A percentile compares a stretch with the other conserved stretches of the same genome.
These are phyloP conservation scores for Agelaius phoeniceus DNA, from an alignment of 2,113 vertebrate species.

Conservation along the genomic window DNA sequence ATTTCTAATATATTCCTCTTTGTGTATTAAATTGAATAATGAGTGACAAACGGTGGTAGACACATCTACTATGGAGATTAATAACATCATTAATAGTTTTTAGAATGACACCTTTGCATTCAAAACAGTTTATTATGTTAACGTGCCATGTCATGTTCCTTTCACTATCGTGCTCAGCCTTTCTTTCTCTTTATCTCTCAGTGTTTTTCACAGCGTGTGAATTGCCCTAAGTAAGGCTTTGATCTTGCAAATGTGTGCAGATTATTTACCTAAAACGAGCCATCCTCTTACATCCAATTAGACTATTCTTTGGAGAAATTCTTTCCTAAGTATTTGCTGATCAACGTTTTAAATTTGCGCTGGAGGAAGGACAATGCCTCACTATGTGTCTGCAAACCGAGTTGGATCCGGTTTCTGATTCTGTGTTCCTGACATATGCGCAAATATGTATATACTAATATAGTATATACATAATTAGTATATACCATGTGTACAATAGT, in stretches of 20 bases:
- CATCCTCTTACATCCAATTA: background rate
- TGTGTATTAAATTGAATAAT: background rate
- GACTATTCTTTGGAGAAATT: background rate
- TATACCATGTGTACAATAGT: no score
- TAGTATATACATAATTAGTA: no score
- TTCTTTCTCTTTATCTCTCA: background rate
- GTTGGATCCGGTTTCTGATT: background rate
- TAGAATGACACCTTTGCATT: background rate
- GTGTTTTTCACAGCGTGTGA: background rate
- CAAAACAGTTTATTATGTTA: background rate
- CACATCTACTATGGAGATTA: background rate
- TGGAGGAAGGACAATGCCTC: background rate
- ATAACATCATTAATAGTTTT: background rate
- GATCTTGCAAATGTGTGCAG: background rate
- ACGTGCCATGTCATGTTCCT: background rate
- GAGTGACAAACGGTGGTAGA: background rate
- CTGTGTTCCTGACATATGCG: no score
- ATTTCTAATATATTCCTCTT: background rate
- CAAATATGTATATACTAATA: background rate
- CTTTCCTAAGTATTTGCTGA: background rate
- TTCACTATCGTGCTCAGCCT: background rate
- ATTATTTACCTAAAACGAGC: background rate
- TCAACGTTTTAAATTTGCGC: background rate
- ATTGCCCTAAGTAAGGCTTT: constrained; percentile 11
- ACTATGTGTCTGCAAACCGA: background rate